Conservation (phyloP, 2,113 vertebrate genomes). For the Campylomormyrus tamandua region DNA sequence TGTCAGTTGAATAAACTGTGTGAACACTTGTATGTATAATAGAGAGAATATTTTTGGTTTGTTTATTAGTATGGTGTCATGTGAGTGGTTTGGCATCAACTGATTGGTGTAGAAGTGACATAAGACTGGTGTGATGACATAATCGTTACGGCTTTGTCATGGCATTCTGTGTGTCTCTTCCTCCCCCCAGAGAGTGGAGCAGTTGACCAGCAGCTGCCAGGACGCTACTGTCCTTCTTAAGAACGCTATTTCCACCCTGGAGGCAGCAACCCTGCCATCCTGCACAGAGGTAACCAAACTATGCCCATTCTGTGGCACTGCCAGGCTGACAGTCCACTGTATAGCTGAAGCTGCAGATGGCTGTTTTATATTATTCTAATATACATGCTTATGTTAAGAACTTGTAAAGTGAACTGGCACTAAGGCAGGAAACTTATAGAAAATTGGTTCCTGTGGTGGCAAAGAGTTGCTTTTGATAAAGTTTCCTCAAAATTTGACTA, state of each 20-base stretch:
- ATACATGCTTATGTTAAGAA: slow-evolving; percentile 6
- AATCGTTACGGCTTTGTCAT: neutral
- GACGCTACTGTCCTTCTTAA: slow-evolving; percentile 67
- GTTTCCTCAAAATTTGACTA: neutral
- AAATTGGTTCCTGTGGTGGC: neutral
- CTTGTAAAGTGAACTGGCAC: neutral
- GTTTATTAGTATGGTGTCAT: neutral
- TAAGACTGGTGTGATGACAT: neutral
- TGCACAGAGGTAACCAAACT: slow-evolving; percentile 60
- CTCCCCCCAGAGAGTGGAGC: slow-evolving; percentile 69
- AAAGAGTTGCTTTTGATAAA: neutral
- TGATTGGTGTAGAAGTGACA: neutral
- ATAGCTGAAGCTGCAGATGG: neutral
- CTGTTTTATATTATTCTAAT: neutral
- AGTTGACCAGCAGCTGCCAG: slow-evolving; percentile 66
- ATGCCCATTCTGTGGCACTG: neutral
- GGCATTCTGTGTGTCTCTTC: neutral
- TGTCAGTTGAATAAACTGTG: neutral
- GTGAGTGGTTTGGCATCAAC: neutral
- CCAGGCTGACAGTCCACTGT: neutral
- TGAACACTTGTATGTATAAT: neutral
- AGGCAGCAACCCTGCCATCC: slow-evolving; percentile 52
- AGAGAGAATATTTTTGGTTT: neutral
- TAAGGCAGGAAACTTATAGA: neutral
- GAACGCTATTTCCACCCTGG: slow-evolving; percentile 62